Percentiles rank a stretch among this genome's conserved stretches.
Conservation (phyloP, 2,888 invertebrate genomes). For the Quadroppia sp. region DNA sequence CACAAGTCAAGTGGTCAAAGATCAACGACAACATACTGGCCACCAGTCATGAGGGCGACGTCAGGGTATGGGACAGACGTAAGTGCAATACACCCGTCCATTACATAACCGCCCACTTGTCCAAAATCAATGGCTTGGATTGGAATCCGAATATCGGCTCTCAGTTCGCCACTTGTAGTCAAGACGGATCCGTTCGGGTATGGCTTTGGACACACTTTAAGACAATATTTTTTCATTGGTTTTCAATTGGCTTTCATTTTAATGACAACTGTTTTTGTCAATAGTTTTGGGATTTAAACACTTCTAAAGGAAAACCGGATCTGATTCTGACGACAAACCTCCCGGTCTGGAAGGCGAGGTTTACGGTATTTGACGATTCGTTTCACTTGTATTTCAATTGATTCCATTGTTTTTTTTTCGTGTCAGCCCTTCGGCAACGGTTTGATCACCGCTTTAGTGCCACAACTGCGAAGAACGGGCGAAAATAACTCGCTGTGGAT, state of each 20-base stretch:
- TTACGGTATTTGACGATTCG: constrained; percentile 58
- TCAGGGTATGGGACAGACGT: constrained; percentile 85
- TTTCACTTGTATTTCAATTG: background rate
- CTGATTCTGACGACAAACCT: constrained; percentile 74
- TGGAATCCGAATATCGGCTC: constrained; percentile 64
- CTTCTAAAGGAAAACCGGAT: constrained; percentile 76
- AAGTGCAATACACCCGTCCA: constrained; percentile 63
- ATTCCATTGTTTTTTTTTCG: background rate
- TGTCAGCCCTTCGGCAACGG: constrained; percentile 78
- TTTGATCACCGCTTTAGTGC: constrained; percentile 82
- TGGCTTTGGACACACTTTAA: background rate
- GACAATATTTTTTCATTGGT: background rate
- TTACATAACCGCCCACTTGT: constrained; percentile 86
- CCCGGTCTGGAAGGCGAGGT: constrained; percentile 79
- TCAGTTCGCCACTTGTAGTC: constrained; percentile 70
- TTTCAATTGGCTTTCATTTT: background rate
- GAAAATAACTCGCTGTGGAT: constrained; percentile 72
- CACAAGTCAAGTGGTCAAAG: constrained; percentile 90
- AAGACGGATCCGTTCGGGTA: constrained; percentile 78
- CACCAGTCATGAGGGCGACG: constrained; percentile 91
- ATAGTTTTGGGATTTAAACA: constrained; percentile 73
- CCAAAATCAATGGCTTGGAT: constrained; percentile 85
- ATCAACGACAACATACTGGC: constrained; percentile 76
- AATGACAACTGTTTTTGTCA: background rate
- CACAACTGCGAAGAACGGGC: constrained; percentile 73